Percentiles rank a stretch among this genome's conserved stretches.
These are phyloP conservation scores for Melieria picta DNA, from an alignment of 2,888 invertebrate genomes.

Conservation along the genomic window DNA sequence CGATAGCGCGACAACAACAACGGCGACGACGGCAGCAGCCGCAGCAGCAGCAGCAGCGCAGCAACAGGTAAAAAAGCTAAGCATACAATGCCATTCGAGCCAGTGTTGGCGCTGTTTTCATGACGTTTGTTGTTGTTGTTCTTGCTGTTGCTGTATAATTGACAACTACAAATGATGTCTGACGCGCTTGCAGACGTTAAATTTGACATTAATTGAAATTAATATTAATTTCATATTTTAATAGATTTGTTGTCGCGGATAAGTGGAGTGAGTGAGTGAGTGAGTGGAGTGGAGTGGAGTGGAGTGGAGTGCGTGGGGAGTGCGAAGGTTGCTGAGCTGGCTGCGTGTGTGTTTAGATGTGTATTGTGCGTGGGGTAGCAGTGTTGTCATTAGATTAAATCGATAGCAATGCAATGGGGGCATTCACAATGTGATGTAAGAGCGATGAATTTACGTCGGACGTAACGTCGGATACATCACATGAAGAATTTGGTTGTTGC, in stretches of 20 bases:
- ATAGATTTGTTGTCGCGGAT: conserved; percentile 48
- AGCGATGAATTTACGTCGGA: too few species aligned
- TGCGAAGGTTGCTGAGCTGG: too few species aligned
- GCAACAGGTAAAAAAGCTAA: conserved; percentile 23
- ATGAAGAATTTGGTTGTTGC: too few species aligned
- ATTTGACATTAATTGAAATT: conserved; percentile 64
- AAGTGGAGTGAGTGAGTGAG: not conserved
- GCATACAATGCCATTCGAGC: not conserved
- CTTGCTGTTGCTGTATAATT: conserved; percentile 31
- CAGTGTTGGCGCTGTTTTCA: not conserved
- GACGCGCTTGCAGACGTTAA: conserved; percentile 62
- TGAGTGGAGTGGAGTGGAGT: not conserved
- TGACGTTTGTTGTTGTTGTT: not conserved
- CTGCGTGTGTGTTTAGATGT: too few species aligned
- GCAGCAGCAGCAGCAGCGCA: conserved; percentile 22
- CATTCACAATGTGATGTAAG: too few species aligned
- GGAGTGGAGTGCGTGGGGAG: too few species aligned
- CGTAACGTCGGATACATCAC: too few species aligned
- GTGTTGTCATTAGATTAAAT: too few species aligned
- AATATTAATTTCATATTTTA: conserved; percentile 62
- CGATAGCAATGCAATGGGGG: too few species aligned
- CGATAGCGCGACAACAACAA: conserved; percentile 1
- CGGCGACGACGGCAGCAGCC: conserved; percentile 30
- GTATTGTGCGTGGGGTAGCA: too few species aligned
- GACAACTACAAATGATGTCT: conserved; percentile 60